A percentile compares a stretch with the other conserved stretches of the same genome.
Evolutionary conservation across 2,113 vertebrate genomes (phyloP).

Genomic region (pig (Sus scrofa)): DNA sequence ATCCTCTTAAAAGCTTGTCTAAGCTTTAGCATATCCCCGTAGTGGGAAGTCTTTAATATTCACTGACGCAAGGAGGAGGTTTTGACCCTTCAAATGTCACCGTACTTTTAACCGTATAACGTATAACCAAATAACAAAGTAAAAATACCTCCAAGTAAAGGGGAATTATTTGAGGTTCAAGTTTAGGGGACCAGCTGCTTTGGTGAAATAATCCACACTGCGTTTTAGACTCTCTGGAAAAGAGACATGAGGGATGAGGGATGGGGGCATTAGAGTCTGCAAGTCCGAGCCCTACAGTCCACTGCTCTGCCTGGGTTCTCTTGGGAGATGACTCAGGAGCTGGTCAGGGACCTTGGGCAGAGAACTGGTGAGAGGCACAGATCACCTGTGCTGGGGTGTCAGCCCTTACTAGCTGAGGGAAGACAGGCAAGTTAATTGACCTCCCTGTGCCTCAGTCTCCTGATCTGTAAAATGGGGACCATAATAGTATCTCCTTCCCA

Average conservation of each 20-base stretch:
- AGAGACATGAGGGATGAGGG: neutral
- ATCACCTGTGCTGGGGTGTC: neutral
- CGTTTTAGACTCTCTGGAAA: neutral
- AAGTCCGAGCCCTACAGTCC: neutral
- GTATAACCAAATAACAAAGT: neutral
- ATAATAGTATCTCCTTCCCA: neutral
- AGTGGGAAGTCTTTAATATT: neutral
- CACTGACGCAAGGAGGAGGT: neutral
- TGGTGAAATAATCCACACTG: neutral
- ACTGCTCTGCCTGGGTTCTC: neutral
- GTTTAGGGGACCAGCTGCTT: neutral
- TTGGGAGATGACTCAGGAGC: neutral
- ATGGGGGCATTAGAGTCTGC: neutral
- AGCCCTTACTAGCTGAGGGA: neutral
- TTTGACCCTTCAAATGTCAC: neutral
- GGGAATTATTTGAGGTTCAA: neutral
- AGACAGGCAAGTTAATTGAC: neutral
- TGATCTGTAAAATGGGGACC: neutral
- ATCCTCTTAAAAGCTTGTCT: neutral
- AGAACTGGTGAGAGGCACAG: neutral
- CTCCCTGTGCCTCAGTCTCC: neutral
- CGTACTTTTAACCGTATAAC: neutral
- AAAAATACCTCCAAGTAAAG: neutral
- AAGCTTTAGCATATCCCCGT: neutral
- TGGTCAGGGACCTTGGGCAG: neutral